Evolutionary conservation across 2,113 vertebrate species (phyloP), one percentile per base, ranked within the genome.

Genomic region (Pachyramphus minor): DNA sequence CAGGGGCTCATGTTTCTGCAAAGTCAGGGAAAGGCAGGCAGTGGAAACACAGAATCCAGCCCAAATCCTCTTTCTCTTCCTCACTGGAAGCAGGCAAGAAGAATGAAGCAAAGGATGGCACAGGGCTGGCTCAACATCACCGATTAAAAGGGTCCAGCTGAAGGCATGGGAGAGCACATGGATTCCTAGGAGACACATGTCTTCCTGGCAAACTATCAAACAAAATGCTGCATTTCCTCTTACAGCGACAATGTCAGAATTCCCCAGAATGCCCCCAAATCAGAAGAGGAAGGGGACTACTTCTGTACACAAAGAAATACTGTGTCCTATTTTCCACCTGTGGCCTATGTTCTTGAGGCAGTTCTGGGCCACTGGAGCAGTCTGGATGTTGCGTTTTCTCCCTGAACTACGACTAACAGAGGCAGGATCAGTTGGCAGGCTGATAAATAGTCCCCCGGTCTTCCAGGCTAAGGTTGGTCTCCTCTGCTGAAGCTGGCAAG

Each of bases 231-330:
- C 11, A 0, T 52, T 62, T 90, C 80, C 4, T 3, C n/a, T 30
- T 18, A 33, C 24, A 66, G 37, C 10, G 27, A 21, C 28, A 53
- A 60, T 22, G 31, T 20, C 60, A 62, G 39, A 63, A 81, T 87
- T 62, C 10, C 52, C 25, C 31, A 2, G 62, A 87, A 45, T 8
- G 24, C 5, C 8, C 44, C 13, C 6, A 2, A 1, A 39, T 50
- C 20, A 55, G 30, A 55, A 73, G n/a, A 62, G 74, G 47, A 47
- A 62, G 77, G 35, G 62, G 49, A 82, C 37, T 9, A 18, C 7
- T 42, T 60, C 23, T 6, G 12, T 19, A 21, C 0, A 0, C 12
- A 27, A 44, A 45, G 53, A 27, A 27, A 21, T 3, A 27, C 31
- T 53, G 14, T 53, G 47, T 44, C 27, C 52, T 44, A 3, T 49